Evolutionary conservation across 2,113 vertebrate species (phyloP), one percentile per base, ranked within the genome.

Genomic region (Microcebus griseorufus): DNA sequence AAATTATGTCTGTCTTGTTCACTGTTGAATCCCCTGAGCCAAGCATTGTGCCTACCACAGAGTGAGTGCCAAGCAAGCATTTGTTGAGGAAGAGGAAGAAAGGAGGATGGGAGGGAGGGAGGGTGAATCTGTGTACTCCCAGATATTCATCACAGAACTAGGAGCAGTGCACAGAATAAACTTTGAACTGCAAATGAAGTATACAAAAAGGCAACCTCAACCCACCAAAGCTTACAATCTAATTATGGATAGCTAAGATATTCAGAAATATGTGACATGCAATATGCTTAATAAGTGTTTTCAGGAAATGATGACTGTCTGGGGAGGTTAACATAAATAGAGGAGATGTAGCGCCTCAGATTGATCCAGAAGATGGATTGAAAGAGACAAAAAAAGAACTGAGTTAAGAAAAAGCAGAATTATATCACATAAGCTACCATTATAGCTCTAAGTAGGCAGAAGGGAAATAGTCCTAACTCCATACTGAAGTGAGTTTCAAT

Each of bases 331-430:
- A 79, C 14, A 51, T 84, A 79, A 82, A 62, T 51, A 80, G 70
- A 95, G 42, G 58, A 70, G 58, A 85, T 17, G 16, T 20, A n/a
- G 34, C 23, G 4, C 37, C 42, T 10, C 20, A 89, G 25, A 25
- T 6, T 67, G 14, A 94, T 34, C 5, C 37, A 65, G 22, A 91
- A 82, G 37, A 39, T 70, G 12, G 58, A 81, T 3, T 55, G 42
- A 91, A 91, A 88, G n/a, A 96, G 80, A 81, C n/a, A 75, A 48
- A 88, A 64, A 73, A 62, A 42, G 10, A 86, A 67, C 22, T 27
- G 12, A 53, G 9, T 85, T 85, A 69, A 97, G 84, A 84, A 97
- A 93, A 93, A 81, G 75, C 65, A 72, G 58, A 60, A 83, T 73
- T 78, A 27, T 80, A 73, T 58, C 34, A 69, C 20, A 60, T 60